phyloP scores from a whole-genome alignment of 1,140 invertebrate genomes.

The Aporrectodea caliginosa region DNA sequence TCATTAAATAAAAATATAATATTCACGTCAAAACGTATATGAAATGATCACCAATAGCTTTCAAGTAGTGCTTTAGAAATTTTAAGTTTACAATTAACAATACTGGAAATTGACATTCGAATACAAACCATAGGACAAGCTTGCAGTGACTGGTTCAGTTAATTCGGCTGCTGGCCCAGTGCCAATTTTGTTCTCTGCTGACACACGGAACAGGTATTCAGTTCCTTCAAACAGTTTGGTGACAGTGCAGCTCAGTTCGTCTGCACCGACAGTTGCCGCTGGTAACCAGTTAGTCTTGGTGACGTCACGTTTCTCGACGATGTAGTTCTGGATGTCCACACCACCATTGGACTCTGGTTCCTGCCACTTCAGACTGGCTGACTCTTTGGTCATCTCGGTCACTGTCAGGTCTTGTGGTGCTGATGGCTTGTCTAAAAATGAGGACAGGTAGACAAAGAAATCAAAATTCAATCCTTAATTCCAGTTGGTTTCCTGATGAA shows the following conservation, averaged over 20 bases:
- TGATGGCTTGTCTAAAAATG: conserved; percentile 31
- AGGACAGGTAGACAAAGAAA: too few species aligned
- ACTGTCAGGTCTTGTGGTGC: conserved; percentile 77
- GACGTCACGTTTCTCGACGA: conserved; percentile 74
- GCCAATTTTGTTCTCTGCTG: conserved; percentile 85
- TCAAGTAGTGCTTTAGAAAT: too few species aligned
- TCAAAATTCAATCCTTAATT: conserved; percentile 5
- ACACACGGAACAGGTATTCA: conserved; percentile 88
- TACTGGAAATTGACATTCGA: too few species aligned
- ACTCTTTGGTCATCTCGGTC: conserved; percentile 81
- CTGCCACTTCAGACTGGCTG: conserved; percentile 85
- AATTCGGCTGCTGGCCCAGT: conserved; percentile 70
- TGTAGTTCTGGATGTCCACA: conserved; percentile 70
- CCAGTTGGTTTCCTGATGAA: too few species aligned
- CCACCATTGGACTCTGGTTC: conserved; percentile 81
- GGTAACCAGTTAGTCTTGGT: conserved; percentile 69
- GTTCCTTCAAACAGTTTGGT: conserved; percentile 79
- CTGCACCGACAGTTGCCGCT: conserved; percentile 80
- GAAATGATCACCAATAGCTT: too few species aligned
- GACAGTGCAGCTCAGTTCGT: conserved; percentile 68
- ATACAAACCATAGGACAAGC: background rate
- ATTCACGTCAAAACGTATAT: background rate
- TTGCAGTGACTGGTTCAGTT: conserved; percentile 62
- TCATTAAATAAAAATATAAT: background rate
- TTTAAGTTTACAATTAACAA: too few species aligned